Base-by-base conservation (phyloP, 2,113 vertebrate species). In the Hypocryptadius cinnamomeus region DNA sequence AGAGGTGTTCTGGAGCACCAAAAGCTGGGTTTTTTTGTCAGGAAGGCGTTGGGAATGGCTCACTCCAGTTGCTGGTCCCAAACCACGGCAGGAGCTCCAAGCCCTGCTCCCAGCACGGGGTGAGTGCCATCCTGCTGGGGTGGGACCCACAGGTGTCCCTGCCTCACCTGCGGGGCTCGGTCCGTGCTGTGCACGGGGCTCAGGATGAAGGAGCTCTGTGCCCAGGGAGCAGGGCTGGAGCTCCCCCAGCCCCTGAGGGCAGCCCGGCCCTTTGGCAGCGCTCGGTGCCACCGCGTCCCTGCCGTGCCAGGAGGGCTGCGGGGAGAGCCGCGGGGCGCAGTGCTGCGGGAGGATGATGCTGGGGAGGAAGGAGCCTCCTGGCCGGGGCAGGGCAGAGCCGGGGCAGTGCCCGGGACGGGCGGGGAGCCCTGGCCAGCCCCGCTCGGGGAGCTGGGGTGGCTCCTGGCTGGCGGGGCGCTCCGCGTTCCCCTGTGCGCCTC, bases 161-260 rank as follows among this genome's bases (percentile, higher is more conserved):
- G 10, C 53, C 64, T 4, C 1, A 0, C 9, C 45, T 2, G 24
- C 0, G 9, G 5, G 2, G 1, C 1, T 3, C 20, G 3, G 8
- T 2, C 30, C 1, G 3, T 4, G 4, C 25, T 1, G 25, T 20
- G 17, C 33, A 2, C 4, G 3, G 21, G 40, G 39, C 39, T 22
- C 61, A 31, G 65, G 17, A 17, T 5, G 33, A 3, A 31, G 18
- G 8, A n/a, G 11, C 23, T 53, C 5, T 6, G 1, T 1, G 25
- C 13, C 3, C 37, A 1, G 44, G 3, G 35, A 27, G 2, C 1
- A 2, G n/a, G 3, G 39, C 23, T 28, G 76, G 30, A 3, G 7
- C 20, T 20, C 3, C 4, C 20, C 14, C 8, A 51, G 50, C 10
- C 27, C 15, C 50, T 50, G 15, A 51, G 50, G 25, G 15, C 27